These are phyloP conservation scores for Cephus rjabovi DNA, from an alignment of 2,888 invertebrate species.

Conservation along the genomic window DNA sequence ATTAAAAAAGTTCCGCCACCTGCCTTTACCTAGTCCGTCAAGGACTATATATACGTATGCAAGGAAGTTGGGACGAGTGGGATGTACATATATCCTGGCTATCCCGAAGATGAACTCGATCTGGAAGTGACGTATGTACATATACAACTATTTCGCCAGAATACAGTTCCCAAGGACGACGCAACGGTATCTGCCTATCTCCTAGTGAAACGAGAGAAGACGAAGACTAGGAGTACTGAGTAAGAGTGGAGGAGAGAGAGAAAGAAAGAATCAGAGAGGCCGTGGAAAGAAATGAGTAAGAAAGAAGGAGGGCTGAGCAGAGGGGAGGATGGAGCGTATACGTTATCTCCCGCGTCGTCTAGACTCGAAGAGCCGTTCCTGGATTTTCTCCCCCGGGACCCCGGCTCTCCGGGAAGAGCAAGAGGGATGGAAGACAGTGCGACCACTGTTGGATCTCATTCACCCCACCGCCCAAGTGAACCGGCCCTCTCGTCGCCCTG, in stretches of 20 bases:
- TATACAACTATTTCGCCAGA: neutral
- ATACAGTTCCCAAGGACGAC: neutral
- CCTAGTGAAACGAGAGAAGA: slow-evolving; percentile 18
- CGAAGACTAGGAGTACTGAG: neutral
- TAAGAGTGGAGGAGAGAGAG: neutral
- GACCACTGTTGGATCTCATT: slow-evolving; percentile 53
- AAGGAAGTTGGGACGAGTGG: neutral
- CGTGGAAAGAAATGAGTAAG: neutral
- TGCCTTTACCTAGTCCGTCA: neutral
- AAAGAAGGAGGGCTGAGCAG: slow-evolving; percentile 8
- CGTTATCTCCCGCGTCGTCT: slow-evolving; percentile 49
- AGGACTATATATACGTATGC: neutral
- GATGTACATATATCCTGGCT: neutral
- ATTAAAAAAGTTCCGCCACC: neutral
- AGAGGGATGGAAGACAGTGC: slow-evolving; percentile 46
- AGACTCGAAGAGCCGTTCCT: slow-evolving; percentile 51
- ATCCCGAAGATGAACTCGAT: neutral
- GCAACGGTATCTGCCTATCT: slow-evolving; percentile 2
- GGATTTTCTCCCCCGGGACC: slow-evolving; percentile 51
- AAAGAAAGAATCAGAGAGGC: neutral
- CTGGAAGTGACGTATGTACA: neutral
- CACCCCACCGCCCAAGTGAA: slow-evolving; percentile 13
- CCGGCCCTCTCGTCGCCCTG: slow-evolving; percentile 26
- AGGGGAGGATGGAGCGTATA: neutral
- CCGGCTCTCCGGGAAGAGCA: slow-evolving; percentile 27